Base-by-base conservation (phyloP, 2,888 invertebrate species). In the Epistrophe eligans region DNA sequence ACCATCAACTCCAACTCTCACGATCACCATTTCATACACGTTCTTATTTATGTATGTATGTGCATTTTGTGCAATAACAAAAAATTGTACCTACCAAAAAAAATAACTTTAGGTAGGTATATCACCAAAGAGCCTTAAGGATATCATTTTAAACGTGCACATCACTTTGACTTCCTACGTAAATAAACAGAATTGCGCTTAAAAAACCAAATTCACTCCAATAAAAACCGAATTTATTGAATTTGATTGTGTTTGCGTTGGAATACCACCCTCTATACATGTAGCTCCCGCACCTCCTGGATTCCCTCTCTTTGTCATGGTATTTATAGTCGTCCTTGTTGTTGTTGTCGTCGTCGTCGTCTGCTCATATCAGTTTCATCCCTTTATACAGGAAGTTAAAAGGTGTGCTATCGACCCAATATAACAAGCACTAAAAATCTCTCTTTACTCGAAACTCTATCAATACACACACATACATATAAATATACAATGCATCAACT, bases 191-290 rank as follows among this genome's bases (percentile, higher is more conserved):
- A 81, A 62, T 73, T 66, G 45, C 64, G 55, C 58, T 50, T 17
- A 70, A 77, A 24, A 76, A 73, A 70, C 72, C 87, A 60, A 83
- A 87, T 76, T 87, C 83, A 55, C 83, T 79, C 87, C 87, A 87
- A 87, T 87, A 87, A 87, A 87, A 87, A 79, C 79, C 83, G 87
- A 87, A 87, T 87, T 87, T 87, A 87, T 87, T 87, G 87, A 87
- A 87, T 87, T 87, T 87, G 83, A 83, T 79, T 87, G 71, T 83
- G 87, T 87, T 87, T 87, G 79, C 87, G 48, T 83, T 87, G 87
- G 74, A 71, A 66, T 55, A 58, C 79, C 82, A 82, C 55, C 85
- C 80, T 24, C 24, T 24, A 24, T 24, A 24, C n/a, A n/a, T n/a
- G n/a, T 19, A 38, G 19, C 60, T 15, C 48, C 60, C 38, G 45